Evolutionary conservation across 1,140 invertebrate species (phyloP), one percentile per base, ranked within the genome.

Genomic region (Drosophila seguyi): DNA sequence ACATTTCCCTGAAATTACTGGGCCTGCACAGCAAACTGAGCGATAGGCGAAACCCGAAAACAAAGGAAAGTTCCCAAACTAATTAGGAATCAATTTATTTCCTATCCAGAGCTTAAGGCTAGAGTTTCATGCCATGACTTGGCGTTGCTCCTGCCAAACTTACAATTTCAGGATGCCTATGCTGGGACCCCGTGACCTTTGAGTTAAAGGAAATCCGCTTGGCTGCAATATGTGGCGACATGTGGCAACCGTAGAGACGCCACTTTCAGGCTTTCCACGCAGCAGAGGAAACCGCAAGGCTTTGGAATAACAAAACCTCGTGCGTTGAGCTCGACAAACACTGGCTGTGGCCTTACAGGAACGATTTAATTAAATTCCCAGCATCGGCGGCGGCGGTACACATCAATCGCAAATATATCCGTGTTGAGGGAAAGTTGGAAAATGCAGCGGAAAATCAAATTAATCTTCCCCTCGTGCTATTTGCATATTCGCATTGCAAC

Each of bases 371-470:
- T 72, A 69, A 77, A 69, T 77, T 77, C 56, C 48, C 38, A 50
- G 34, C 25, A 44, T n/a, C n/a, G n/a, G n/a, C n/a, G n/a, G 27
- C 34, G 14, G 7, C 16, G 45, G 45, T 57, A 48, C 39, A 39
- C 45, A 47, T 67, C 31, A 25, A 63, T 62, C 27, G 45, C 31
- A 44, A 42, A 48, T 68, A 41, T 58, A 45, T 45, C 20, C 75
- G 18, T 52, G 31, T 57, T 55, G 34, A 31, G 18, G 31, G 44
- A 36, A 73, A 38, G 52, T 74, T 79, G 62, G 47, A 42, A 59
- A 69, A 69, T 76, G 47, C 71, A 67, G 48, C 52, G 63, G 55
- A 74, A 83, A 83, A 73, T 88, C 60, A 78, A 76, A 87, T 87
- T 77, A 80, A 71, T 80, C 81, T 79, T 61, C 50, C 34, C 53